Evolutionary conservation across 2,113 vertebrate genomes (phyloP).

Genomic region (Empidonax alnorum): DNA sequence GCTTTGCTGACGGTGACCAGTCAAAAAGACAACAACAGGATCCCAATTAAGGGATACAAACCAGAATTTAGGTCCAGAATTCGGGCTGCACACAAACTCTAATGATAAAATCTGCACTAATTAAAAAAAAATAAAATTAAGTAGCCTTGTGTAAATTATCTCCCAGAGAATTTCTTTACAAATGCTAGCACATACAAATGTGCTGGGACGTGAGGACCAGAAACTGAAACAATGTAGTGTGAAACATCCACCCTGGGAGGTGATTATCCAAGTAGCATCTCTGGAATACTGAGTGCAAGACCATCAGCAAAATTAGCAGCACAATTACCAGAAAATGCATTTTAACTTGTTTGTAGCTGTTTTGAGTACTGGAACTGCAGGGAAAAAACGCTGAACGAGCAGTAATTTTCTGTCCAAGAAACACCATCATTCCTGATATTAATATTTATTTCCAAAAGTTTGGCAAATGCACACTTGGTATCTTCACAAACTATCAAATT

Average conservation of each 20-base stretch:
- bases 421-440: neutral
- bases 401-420: accelerated
- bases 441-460: neutral
- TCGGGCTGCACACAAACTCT: neutral
- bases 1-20: neutral
- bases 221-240: neutral
- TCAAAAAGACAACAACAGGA: neutral
- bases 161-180: neutral
- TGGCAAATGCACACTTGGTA: neutral
- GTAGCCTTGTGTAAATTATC: neutral
- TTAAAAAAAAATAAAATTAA: neutral
- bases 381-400: neutral
- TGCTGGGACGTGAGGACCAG: neutral
- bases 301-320: neutral
- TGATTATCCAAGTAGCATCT: neutral
- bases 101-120: neutral
- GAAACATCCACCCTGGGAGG: neutral
- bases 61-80: neutral
- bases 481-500: neutral
- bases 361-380: accelerated
- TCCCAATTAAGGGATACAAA: neutral
- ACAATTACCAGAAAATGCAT: neutral
- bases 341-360: neutral
- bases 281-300: neutral
- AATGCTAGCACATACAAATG: neutral